Conservation (phyloP, 2,113 vertebrate species). For the Symphodus melops region DNA sequence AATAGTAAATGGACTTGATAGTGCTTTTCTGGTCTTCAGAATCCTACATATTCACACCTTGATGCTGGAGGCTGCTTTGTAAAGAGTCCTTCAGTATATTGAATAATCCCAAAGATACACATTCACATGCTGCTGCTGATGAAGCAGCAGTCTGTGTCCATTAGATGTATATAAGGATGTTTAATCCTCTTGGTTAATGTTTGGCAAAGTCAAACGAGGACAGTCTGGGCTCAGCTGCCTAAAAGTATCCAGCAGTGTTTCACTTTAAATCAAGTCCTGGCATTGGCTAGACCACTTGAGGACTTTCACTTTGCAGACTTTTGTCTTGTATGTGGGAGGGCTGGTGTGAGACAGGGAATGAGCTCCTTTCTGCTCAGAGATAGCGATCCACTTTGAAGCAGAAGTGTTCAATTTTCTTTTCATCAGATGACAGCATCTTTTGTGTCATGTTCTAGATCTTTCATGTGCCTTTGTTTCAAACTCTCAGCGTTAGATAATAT, state of each 20-base stretch:
- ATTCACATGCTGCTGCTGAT: no score
- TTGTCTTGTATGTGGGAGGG: not conserved
- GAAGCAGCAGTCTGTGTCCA: not conserved
- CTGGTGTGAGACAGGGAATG: not conserved
- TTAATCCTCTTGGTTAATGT: not conserved
- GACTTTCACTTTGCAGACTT: not conserved
- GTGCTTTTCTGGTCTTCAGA: no score
- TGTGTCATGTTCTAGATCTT: not conserved
- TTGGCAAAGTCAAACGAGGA: not conserved
- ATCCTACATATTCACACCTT: no score
- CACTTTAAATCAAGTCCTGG: not conserved
- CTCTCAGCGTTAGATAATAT: not conserved
- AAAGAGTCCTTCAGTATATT: no score
- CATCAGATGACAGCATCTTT: constrained; percentile 12
- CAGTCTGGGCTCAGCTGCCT: constrained; percentile 18
- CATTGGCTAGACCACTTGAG: constrained; percentile 7
- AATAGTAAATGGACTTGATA: no score
- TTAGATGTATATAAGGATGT: not conserved
- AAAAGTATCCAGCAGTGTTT: constrained; percentile 13
- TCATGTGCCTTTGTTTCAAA: constrained; percentile 16
- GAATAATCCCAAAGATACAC: no score
- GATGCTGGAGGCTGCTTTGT: no score
- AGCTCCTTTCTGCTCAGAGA: not conserved
- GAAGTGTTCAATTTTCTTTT: constrained; percentile 37
- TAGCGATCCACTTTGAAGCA: constrained; percentile 1